Conservation (phyloP, 2,113 vertebrate species). For the Ellobius talpinus region DNA sequence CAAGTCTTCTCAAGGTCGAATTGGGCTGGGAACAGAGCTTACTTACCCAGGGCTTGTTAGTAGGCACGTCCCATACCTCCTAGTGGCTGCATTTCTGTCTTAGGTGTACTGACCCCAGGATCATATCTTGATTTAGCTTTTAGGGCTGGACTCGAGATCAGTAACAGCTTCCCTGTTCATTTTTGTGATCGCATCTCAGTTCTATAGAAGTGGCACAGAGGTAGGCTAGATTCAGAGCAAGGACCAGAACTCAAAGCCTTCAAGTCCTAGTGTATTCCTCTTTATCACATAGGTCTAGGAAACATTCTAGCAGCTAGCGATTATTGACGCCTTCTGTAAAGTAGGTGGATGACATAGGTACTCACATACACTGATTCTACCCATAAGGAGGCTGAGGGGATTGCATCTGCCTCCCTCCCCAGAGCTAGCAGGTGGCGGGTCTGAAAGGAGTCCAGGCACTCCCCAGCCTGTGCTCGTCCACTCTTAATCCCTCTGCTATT, state of each 20-base stretch:
- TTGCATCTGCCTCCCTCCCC: too few relatives aligned
- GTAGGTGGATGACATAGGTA: neutral
- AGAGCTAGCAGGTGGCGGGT: neutral
- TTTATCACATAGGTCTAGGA: neutral
- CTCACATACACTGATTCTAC: neutral
- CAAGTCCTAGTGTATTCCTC: neutral
- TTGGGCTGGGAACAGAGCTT: neutral
- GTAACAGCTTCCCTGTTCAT: neutral
- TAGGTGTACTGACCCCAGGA: neutral
- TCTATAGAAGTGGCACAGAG: neutral
- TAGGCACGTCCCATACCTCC: neutral
- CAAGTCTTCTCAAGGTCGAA: neutral
- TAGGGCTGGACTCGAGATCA: neutral
- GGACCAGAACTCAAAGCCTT: neutral
- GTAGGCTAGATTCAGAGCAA: neutral
- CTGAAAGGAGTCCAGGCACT: constrained; percentile 27
- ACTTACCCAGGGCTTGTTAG: too few relatives aligned
- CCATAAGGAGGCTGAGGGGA: neutral
- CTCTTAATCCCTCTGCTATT: constrained; percentile 66
- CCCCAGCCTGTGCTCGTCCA: neutral
- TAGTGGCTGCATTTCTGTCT: neutral
- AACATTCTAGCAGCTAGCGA: neutral
- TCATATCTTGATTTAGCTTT: neutral
- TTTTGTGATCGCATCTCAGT: neutral
- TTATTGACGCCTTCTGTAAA: neutral